phyloP scores from a whole-genome alignment of 2,113 vertebrate species.

The Melanostigma gelatinosum region DNA sequence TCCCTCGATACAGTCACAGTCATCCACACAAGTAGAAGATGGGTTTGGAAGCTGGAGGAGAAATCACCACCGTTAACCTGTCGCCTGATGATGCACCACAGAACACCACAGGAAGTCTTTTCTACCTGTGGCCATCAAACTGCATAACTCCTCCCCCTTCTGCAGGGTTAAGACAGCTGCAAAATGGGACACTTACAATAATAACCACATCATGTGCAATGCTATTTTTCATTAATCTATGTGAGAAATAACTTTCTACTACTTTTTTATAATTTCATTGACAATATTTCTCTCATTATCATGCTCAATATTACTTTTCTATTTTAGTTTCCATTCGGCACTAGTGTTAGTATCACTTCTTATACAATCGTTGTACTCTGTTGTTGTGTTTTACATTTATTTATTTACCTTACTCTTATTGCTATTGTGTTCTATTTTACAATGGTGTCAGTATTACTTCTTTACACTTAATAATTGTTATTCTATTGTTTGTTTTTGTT shows the following conservation, averaged over 20 bases:
- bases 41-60: constrained; percentile 59
- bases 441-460: no score
- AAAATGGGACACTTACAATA: not conserved
- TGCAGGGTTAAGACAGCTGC: not conserved
- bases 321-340: not conserved
- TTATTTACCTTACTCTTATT: no score
- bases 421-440: no score
- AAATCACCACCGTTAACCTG: constrained; percentile 1
- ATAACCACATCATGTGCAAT: not conserved
- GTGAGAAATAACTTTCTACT: no score
- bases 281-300: not conserved
- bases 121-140: not conserved
- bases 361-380: no score
- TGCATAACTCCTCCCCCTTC: not conserved
- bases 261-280: not conserved
- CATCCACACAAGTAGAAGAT: constrained; percentile 50
- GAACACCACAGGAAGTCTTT: not conserved
- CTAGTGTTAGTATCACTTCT: no score
- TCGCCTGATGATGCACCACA: not conserved
- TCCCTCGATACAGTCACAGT: constrained; percentile 63
- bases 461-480: no score
- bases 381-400: no score
- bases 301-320: not conserved
- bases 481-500: no score
- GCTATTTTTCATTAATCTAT: no score